phyloP scores from a whole-genome alignment of 2,888 invertebrate species.

The Stenodema calcarata region DNA sequence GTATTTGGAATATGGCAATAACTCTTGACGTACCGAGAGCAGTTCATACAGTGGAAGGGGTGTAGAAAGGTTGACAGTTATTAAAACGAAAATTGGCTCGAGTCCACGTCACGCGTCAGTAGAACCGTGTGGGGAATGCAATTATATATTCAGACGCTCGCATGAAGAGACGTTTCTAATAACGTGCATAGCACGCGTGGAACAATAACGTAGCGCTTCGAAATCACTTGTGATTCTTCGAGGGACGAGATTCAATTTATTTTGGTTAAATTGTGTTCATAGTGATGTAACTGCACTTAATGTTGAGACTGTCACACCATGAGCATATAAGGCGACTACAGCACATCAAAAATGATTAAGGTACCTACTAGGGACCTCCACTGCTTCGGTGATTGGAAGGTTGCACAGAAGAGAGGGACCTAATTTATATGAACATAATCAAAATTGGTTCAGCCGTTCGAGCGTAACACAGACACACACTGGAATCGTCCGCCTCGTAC shows the following conservation, averaged over 20 bases:
- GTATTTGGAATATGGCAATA: not conserved
- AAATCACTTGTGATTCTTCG: not conserved
- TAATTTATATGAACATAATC: too few relatives aligned
- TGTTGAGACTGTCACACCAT: too few relatives aligned
- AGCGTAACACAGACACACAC: too few relatives aligned
- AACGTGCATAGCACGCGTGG: not conserved
- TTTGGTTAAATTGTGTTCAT: too few relatives aligned
- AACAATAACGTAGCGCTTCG: not conserved
- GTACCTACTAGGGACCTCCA: too few relatives aligned
- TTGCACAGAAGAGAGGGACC: too few relatives aligned
- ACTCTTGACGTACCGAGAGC: not conserved
- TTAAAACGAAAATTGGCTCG: not conserved
- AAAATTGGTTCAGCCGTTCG: too few relatives aligned
- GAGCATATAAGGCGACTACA: too few relatives aligned
- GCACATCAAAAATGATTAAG: too few relatives aligned
- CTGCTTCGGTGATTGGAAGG: too few relatives aligned
- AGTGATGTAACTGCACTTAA: too few relatives aligned
- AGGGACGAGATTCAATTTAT: not conserved
- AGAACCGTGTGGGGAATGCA: not conserved
- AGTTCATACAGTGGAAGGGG: not conserved
- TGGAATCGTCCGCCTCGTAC: too few relatives aligned
- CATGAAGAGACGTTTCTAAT: not conserved
- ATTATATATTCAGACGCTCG: not conserved
- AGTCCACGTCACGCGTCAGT: not conserved
- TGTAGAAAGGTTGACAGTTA: not conserved